Evolutionary conservation across 35 echinoderm and acorn worm species (phyloP).

Genomic region (Acanthaster planci): DNA sequence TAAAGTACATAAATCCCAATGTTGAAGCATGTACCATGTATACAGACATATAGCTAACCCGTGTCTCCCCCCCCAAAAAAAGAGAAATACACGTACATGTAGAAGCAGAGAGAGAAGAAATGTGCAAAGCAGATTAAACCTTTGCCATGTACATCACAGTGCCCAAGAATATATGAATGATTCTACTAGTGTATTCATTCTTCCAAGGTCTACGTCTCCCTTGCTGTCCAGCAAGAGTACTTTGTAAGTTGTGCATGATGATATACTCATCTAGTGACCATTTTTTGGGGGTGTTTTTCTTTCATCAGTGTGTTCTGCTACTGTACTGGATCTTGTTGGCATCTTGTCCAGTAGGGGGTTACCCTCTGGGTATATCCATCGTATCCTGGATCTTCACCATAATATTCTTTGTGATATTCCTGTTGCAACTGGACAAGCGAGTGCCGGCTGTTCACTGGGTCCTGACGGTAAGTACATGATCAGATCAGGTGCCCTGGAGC

Average conservation of each 20-base stretch:
- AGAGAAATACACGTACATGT: no score
- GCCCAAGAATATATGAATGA: not conserved
- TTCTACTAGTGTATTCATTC: not conserved
- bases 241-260: no score
- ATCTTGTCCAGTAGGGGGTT: not conserved
- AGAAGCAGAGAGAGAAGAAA: no score
- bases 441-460: not conserved
- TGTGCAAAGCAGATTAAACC: no score
- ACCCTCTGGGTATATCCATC: not conserved
- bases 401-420: not conserved
- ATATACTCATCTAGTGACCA: no score
- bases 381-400: not conserved
- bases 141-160: not conserved
- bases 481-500: not conserved
- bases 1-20: no score
- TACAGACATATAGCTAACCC: no score
- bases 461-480: slow-evolving; percentile 3
- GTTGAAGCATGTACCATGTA: no score
- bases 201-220: no score
- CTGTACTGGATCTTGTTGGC: slow-evolving; percentile 18
- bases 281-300: no score
- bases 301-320: not conserved
- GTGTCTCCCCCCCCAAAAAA: no score
- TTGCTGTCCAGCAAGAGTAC: no score
- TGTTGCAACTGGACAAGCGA: not conserved